These are phyloP conservation scores for Homarus americanus DNA, from an alignment of 1,140 invertebrate species.

Conservation along the genomic window DNA sequence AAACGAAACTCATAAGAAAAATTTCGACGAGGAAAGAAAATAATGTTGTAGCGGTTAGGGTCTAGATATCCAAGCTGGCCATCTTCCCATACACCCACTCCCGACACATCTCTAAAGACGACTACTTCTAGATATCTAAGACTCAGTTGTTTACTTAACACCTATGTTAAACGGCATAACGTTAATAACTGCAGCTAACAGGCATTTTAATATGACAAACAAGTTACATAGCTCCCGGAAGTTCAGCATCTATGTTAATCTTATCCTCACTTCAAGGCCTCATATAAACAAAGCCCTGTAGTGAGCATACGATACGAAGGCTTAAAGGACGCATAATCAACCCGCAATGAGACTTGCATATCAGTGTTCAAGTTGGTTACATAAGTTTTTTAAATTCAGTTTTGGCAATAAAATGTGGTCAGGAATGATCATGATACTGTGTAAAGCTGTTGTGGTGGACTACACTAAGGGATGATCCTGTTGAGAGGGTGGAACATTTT, in stretches of 20 bases:
- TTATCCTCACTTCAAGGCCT: slow-evolving; percentile 16
- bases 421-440: not conserved
- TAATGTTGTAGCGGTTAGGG: not conserved
- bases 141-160: not conserved
- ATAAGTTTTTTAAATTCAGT: not conserved
- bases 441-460: not conserved
- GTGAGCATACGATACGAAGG: not conserved
- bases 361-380: not conserved
- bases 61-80: not conserved
- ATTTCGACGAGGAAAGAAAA: not conserved
- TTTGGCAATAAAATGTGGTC: not conserved
- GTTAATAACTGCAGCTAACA: not conserved
- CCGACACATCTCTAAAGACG: not conserved
- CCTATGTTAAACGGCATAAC: not conserved
- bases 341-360: not conserved
- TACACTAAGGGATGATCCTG: not conserved
- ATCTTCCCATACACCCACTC: not conserved
- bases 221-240: not conserved
- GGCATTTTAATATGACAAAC: not conserved
- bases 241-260: not conserved
- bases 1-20: not conserved
- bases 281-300: slow-evolving; percentile 34
- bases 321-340: not conserved
- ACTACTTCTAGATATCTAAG: not conserved
- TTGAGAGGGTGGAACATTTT: not conserved